Conservation (phyloP, 2,888 invertebrate genomes). For the Plutella xylostella region DNA sequence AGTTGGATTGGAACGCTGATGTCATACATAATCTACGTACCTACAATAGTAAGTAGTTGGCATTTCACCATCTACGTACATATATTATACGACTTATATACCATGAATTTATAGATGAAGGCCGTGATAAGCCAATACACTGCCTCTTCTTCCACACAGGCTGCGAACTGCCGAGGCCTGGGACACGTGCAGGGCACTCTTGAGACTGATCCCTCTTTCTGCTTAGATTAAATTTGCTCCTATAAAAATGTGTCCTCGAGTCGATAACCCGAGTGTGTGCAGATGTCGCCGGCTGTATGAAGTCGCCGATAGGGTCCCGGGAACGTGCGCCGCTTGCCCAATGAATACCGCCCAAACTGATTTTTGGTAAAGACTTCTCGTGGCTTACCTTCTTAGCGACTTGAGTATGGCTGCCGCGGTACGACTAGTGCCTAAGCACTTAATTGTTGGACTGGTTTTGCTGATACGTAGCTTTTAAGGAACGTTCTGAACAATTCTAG, state of each 20-base stretch:
- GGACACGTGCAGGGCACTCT: constrained; percentile 54
- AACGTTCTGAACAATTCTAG: too few relatives aligned
- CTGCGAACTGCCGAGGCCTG: constrained; percentile 41
- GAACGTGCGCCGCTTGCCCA: constrained; percentile 54
- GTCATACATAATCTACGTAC: neutral
- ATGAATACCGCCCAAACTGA: too few relatives aligned
- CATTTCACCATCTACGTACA: neutral
- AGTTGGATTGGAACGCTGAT: neutral
- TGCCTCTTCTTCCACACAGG: neutral
- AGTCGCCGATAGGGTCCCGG: constrained; percentile 46
- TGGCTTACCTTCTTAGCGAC: too few relatives aligned
- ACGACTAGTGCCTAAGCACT: too few relatives aligned
- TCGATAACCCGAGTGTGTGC: constrained; percentile 62
- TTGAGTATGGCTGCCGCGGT: too few relatives aligned
- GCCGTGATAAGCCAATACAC: neutral
- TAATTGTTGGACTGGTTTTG: too few relatives aligned
- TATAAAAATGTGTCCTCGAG: constrained; percentile 56
- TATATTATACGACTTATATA: neutral
- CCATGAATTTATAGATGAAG: neutral
- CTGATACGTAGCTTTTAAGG: too few relatives aligned
- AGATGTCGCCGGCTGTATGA: constrained; percentile 59
- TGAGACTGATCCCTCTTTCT: constrained; percentile 60
- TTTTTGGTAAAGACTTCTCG: too few relatives aligned
- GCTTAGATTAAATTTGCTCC: constrained; percentile 66
- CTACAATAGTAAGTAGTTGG: neutral